Percentiles rank a stretch among this genome's conserved stretches.
These are phyloP conservation scores for Gasterosteus nipponicus DNA, from an alignment of 2,113 vertebrate genomes.

Conservation along the genomic window DNA sequence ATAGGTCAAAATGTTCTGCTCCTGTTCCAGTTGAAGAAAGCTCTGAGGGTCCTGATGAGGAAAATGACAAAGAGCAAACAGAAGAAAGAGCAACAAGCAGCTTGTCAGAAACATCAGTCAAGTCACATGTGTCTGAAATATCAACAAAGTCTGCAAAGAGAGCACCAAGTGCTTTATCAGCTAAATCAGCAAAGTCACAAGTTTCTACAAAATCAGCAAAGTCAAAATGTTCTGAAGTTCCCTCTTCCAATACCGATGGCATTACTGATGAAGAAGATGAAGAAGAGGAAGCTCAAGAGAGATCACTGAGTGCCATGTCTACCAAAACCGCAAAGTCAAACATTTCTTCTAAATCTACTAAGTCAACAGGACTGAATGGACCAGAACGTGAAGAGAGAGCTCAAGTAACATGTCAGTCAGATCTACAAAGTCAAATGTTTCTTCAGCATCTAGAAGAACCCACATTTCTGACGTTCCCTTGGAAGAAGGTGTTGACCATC, in stretches of 20 bases:
- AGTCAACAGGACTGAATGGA: constrained; percentile 21
- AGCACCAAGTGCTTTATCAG: constrained; percentile 35
- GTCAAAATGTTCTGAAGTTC: background rate
- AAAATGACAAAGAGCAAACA: background rate
- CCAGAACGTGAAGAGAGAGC: constrained; percentile 33
- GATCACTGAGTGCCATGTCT: constrained; percentile 41
- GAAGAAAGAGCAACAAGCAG: constrained; percentile 47
- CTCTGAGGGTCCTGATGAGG: background rate
- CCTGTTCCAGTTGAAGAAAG: constrained; percentile 32
- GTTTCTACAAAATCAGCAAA: constrained; percentile 46
- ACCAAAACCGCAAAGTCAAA: constrained; percentile 45
- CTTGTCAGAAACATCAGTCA: constrained; percentile 47
- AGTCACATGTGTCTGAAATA: constrained; percentile 33
- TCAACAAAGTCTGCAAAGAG: constrained; percentile 47
- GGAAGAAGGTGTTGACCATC: background rate
- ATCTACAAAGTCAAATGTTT: constrained; percentile 54
- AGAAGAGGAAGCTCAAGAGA: background rate
- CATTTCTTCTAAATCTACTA: constrained; percentile 58
- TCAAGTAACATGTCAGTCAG: constrained; percentile 46
- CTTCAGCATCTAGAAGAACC: background rate
- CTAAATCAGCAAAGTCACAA: constrained; percentile 27
- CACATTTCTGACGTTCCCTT: constrained; percentile 30
- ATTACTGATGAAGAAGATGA: background rate
- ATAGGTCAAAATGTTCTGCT: constrained; percentile 40
- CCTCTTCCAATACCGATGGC: background rate